Evolutionary conservation across 2,888 invertebrate genomes (phyloP).

Genomic region (Cepaea hortensis): DNA sequence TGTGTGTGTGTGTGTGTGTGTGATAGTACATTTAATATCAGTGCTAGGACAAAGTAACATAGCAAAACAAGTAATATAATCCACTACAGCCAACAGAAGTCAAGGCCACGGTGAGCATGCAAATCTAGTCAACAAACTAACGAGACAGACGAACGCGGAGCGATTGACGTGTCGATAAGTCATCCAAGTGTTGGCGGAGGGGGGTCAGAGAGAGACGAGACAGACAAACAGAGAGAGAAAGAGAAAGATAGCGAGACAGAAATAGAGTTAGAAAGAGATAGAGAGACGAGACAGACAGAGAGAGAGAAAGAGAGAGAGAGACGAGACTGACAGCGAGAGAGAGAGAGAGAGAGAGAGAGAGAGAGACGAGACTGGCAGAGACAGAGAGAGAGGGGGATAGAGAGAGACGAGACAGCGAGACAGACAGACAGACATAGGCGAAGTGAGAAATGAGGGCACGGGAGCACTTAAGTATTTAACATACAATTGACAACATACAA

Average conservation of each 20-base stretch:
- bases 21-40: too few relatives aligned
- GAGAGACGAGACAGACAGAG: conserved; percentile 27
- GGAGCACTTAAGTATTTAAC: background rate
- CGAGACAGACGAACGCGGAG: too few relatives aligned
- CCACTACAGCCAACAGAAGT: too few relatives aligned
- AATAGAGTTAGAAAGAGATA: background rate
- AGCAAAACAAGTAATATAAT: too few relatives aligned
- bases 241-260: background rate
- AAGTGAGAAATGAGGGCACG: background rate
- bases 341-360: conserved; percentile 6
- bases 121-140: too few relatives aligned
- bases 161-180: too few relatives aligned
- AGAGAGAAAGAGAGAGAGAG: conserved; percentile 13
- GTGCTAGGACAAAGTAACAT: too few relatives aligned
- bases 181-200: background rate
- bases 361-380: background rate
- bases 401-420: background rate
- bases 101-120: too few relatives aligned
- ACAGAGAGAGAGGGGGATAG: background rate
- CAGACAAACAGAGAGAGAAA: background rate
- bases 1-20: too few relatives aligned
- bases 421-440: background rate
- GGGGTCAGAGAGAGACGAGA: background rate
- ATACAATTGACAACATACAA: background rate
- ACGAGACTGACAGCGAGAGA: background rate